A percentile compares a stretch with the other conserved stretches of the same genome.
phyloP scores from a whole-genome alignment of 2,797 vertebrate genomes.

The Hoplostethus mediterraneus region DNA sequence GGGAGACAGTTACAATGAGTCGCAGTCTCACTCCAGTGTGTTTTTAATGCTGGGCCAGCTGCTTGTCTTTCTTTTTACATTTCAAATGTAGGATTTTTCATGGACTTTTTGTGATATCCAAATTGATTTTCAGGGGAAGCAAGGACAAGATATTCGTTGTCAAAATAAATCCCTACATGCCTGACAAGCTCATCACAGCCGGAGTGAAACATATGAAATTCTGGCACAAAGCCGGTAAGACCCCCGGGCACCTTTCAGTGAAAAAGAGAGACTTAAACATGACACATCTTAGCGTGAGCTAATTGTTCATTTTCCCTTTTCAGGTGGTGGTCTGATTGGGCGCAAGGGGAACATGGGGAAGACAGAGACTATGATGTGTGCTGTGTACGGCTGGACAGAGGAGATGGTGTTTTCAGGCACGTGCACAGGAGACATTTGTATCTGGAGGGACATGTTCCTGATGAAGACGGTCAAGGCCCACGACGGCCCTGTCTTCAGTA shows the following conservation, averaged over 20 bases:
- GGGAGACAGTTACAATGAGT: neutral
- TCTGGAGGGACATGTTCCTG: conserved; percentile 98
- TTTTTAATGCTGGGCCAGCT: neutral
- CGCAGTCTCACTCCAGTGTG: neutral
- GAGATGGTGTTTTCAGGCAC: conserved; percentile 98
- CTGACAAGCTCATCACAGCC: conserved; percentile 97
- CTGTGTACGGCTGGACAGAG: conserved; percentile 97
- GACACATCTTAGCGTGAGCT: conserved; percentile 28
- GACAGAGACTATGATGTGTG: conserved; percentile 98
- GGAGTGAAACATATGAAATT: conserved; percentile 99
- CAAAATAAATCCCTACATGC: conserved; percentile 96
- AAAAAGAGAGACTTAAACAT: conserved; percentile 29
- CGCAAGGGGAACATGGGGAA: conserved; percentile 95
- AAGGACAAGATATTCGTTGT: conserved; percentile 99
- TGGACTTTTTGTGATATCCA: conserved; percentile 26
- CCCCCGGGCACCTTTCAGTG: neutral
- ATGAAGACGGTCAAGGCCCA: conserved; percentile 98
- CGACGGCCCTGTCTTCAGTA: conserved; percentile 97
- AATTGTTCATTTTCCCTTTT: conserved; percentile 46
- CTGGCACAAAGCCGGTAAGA: conserved; percentile 96
- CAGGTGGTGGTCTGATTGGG: conserved; percentile 96
- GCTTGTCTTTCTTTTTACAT: neutral
- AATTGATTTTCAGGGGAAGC: conserved; percentile 90
- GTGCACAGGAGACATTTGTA: conserved; percentile 95
- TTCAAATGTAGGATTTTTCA: conserved; percentile 18